Evolutionary conservation across 2,797 vertebrate genomes (phyloP), one percentile per base, ranked within the genome.

Genomic region (Acanthornis magna): DNA sequence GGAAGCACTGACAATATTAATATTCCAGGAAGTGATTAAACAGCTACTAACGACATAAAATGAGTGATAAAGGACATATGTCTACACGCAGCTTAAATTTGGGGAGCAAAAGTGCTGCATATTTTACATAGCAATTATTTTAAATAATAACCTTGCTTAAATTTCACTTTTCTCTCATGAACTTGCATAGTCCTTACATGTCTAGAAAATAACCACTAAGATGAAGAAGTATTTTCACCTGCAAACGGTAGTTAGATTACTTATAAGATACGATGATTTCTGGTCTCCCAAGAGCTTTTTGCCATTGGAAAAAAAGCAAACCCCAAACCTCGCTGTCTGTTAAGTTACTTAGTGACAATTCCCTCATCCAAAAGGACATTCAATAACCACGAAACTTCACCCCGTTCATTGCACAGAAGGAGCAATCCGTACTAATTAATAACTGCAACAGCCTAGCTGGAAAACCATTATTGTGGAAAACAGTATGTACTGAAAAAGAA

Each of bases 401-500:
- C 25, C 20, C 34, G 58, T 48, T 65, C 72, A 36, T 3, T 6
- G 45, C 34, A 42, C 2, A 53, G 32, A 76, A 76, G 67, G 34
- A 54, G 65, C 80, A 62, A 88, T 73, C 55, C 38, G 58, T 11
- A 42, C 50, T 53, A 85, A 77, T 43, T 75, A 78, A 74, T 14
- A 87, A 40, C 25, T 25, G 32, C 38, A 85, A 92, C 4, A 86
- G 47, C 38, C 42, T 54, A 11, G 47, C 67, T 47, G 40, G 45
- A 67, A 92, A 88, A 71, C 17, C 77, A 60, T 40, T 74, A 92
- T 51, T 34, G 47, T 32, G 55, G 67, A 34, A 73, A 80, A 30
- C 0, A 20, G 11, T 0, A 26, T 0, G 25, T n/a, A 15, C 17
- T 16, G 45, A 27, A 57, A 65, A 14, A 29, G 10, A 34, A 74